Evolutionary conservation across 2,888 invertebrate species (phyloP).

Genomic region (Morpho deidamia): DNA sequence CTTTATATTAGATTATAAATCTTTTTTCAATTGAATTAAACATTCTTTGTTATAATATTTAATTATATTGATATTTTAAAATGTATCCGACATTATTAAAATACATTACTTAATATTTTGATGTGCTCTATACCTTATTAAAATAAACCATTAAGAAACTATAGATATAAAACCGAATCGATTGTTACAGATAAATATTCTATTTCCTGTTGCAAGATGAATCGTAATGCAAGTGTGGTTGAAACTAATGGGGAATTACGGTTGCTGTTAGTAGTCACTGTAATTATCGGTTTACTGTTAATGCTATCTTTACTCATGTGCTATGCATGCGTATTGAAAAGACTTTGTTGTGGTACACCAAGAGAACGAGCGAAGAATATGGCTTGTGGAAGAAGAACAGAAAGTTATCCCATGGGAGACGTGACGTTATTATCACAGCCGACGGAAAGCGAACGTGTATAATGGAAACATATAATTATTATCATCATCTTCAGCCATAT

Average conservation of each 20-base stretch:
- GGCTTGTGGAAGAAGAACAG: constrained; percentile 55
- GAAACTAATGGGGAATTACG: constrained; percentile 78
- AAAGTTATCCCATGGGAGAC: constrained; percentile 80
- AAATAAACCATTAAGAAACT: too few species aligned
- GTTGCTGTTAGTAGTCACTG: constrained; percentile 77
- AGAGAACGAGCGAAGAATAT: constrained; percentile 63
- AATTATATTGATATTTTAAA: too few species aligned
- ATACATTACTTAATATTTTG: too few species aligned
- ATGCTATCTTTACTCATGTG: constrained; percentile 82
- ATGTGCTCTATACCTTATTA: too few species aligned
- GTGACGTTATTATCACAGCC: constrained; percentile 80
- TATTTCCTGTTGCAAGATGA: constrained; percentile 41
- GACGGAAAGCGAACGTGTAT: constrained; percentile 78
- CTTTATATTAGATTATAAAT: too few species aligned
- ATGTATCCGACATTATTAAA: too few species aligned
- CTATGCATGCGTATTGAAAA: constrained; percentile 82
- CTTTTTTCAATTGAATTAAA: too few species aligned
- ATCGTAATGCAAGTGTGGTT: constrained; percentile 50
- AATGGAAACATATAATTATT: constrained; percentile 20
- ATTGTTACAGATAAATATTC: constrained; percentile 23
- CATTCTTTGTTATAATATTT: too few species aligned
- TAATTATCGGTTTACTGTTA: constrained; percentile 77
- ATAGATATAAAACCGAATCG: too few species aligned
- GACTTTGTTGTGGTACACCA: constrained; percentile 79
- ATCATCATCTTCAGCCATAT: too few species aligned